Evolutionary conservation across 1,140 invertebrate species (phyloP).

Genomic region (Whitmania pigra): DNA sequence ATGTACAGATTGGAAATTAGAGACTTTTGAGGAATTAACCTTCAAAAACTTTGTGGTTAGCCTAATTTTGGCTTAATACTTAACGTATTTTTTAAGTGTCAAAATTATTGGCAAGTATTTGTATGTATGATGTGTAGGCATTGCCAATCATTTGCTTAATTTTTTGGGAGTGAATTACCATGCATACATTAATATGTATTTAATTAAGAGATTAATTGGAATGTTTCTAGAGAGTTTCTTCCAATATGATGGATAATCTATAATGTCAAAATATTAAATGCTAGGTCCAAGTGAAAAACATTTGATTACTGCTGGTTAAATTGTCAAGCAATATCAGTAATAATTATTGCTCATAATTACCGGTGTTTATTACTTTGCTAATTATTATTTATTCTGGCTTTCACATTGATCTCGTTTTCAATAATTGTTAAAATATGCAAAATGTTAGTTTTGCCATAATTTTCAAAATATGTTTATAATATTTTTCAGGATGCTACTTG

Average conservation of each 20-base stretch:
- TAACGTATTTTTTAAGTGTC: neutral
- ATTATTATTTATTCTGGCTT: slow-evolving; percentile 31
- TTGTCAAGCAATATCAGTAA: neutral
- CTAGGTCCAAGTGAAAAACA: too few relatives aligned
- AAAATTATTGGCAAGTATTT: neutral
- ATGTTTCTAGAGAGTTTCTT: too few relatives aligned
- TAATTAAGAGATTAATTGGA: neutral
- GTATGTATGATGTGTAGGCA: neutral
- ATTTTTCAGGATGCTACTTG: too few relatives aligned
- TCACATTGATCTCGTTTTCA: neutral
- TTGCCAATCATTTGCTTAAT: neutral
- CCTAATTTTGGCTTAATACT: too few relatives aligned
- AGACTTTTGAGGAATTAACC: slow-evolving; percentile 9
- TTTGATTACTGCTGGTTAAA: too few relatives aligned
- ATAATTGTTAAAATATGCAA: too few relatives aligned
- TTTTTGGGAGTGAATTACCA: neutral
- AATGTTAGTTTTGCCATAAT: too few relatives aligned
- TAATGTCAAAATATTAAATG: too few relatives aligned
- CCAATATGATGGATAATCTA: too few relatives aligned
- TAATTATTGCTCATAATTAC: neutral
- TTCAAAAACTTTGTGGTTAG: slow-evolving; percentile 11
- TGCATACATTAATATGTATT: neutral
- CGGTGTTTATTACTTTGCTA: neutral
- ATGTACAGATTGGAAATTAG: neutral
- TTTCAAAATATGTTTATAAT: too few relatives aligned